Percentiles rank a stretch among this genome's conserved stretches.
phyloP scores from a whole-genome alignment of 2,888 invertebrate species.

The Chorisops tibialis region DNA sequence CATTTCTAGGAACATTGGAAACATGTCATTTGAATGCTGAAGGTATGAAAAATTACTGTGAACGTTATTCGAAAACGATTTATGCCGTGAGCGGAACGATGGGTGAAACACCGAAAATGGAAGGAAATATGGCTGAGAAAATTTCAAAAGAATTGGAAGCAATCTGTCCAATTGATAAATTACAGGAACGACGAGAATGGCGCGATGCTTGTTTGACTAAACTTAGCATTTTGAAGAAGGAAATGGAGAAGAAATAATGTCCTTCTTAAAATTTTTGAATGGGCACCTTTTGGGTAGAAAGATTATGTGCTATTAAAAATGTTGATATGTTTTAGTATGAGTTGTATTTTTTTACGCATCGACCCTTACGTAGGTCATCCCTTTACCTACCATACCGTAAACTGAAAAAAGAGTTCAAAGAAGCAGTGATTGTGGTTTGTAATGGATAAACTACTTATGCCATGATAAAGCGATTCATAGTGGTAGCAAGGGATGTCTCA shows the following conservation, averaged over 20 bases:
- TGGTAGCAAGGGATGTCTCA: no score
- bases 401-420: no score
- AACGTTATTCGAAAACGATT: constrained; percentile 61
- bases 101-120: constrained; percentile 71
- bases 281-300: no score
- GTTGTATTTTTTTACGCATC: no score
- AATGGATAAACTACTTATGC: no score
- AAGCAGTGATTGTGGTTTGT: no score
- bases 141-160: constrained; percentile 71
- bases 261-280: no score
- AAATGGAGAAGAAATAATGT: constrained; percentile 57
- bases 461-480: no score
- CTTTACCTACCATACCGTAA: no score
- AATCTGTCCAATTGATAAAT: constrained; percentile 69
- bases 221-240: constrained; percentile 73
- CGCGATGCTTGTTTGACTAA: constrained; percentile 79
- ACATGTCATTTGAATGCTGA: constrained; percentile 93
- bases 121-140: constrained; percentile 62
- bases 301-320: no score
- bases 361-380: no score
- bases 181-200: constrained; percentile 74
- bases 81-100: constrained; percentile 67
- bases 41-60: constrained; percentile 66
- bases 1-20: constrained; percentile 91
- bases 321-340: no score